A percentile compares a stretch with the other conserved stretches of the same genome.
These are phyloP conservation scores for Miichthys miiuy DNA, from an alignment of 2,797 vertebrate genomes.

Conservation along the genomic window DNA sequence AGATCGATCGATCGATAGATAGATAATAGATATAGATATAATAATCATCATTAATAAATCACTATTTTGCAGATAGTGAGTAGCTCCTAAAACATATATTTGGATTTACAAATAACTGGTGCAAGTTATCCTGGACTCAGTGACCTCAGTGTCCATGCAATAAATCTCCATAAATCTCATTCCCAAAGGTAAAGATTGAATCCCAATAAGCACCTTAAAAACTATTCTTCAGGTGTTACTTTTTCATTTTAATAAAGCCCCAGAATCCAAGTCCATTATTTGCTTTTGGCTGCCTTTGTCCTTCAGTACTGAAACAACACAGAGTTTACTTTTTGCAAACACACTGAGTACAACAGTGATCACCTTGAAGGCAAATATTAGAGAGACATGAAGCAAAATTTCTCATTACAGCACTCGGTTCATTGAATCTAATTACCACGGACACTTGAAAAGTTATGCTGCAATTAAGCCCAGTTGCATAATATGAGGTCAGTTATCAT, in stretches of 20 bases:
- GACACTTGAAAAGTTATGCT: constrained; percentile 62
- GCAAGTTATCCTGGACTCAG: neutral
- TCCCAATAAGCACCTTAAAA: constrained; percentile 21
- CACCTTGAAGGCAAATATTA: constrained; percentile 62
- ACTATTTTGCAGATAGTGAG: neutral
- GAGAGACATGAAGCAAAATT: constrained; percentile 52
- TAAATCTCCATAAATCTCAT: constrained; percentile 41
- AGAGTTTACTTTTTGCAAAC: constrained; percentile 48
- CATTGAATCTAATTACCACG: constrained; percentile 48
- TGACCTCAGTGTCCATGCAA: constrained; percentile 40
- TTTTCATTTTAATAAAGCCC: constrained; percentile 36
- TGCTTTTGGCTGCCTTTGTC: constrained; percentile 40
- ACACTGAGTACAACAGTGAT: constrained; percentile 46
- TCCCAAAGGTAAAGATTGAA: constrained; percentile 42
- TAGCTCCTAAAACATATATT: neutral
- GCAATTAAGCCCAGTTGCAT: constrained; percentile 58
- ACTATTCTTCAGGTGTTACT: constrained; percentile 32
- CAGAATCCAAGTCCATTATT: constrained; percentile 35
- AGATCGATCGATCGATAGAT: no score
- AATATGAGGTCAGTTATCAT: constrained; percentile 60
- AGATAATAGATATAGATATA: no score
- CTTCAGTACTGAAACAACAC: constrained; percentile 38
- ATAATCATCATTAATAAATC: neutral
- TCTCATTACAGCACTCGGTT: constrained; percentile 50
- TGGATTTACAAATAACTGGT: neutral